Base-by-base conservation (phyloP, 2,888 invertebrate species). In the Rhyacophila evoluta region DNA sequence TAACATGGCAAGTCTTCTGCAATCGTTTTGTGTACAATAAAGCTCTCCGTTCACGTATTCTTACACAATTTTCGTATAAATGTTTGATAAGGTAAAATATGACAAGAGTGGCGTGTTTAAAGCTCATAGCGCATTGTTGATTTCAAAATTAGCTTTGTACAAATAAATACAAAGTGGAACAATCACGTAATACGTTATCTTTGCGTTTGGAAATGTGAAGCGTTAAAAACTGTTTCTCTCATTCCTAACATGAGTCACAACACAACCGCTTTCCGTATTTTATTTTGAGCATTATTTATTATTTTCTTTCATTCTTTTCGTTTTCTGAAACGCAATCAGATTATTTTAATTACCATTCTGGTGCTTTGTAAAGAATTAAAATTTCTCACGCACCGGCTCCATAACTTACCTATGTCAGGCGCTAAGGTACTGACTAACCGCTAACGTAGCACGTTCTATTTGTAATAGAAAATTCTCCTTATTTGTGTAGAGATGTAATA, bases 301-400 rank as follows among this genome's bases (percentile, higher is more conserved):
- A 78, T 81, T 79, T 80, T 79, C 75, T 80, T 79, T 79, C 74
- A 78, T 80, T 79, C 67, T 78, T 82, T 82, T 82, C 79, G 79
- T 82, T 81, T 80, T 79, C 72, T 77, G 74, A 79, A 78, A 77
- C 74, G 77, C 79, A 81, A 81, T 81, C 81, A 79, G 82, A 82
- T 82, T 79, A 82, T 81, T 82, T 82, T 82, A 82, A 82, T 82
- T 82, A 79, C 79, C 77, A 77, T 76, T 79, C 75, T 78, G 82
- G 78, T 81, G 78, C 37, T 78, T 79, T 79, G 80, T 82, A 74
- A 82, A 70, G 80, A 82, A 82, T 80, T 80, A 71, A 77, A 75
- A 69, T 29, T 82, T 82, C 82, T 79, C 82, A 82, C 82, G 82
- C 82, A 82, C 73, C 74, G 78, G 36, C 41, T 19, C 71, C 72